Evolutionary conservation across 1,140 invertebrate species (phyloP).

Genomic region (Drosophila aff.): DNA sequence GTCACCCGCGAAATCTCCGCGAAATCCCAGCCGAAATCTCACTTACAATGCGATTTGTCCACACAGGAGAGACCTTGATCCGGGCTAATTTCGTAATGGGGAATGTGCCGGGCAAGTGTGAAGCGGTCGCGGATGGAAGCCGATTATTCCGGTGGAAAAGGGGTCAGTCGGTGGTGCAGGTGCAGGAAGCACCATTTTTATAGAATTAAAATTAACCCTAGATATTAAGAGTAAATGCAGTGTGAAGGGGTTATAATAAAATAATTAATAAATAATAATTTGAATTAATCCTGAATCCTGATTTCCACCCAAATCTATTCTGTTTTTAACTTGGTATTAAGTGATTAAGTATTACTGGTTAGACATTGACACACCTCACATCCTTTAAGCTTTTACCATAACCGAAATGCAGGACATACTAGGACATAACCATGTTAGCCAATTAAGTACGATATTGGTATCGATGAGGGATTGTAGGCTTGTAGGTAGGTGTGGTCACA

Average conservation of each 20-base stretch:
- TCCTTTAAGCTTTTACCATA: neutral
- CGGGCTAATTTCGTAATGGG: conserved; percentile 32
- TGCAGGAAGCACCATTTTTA: neutral
- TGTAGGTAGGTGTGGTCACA: neutral
- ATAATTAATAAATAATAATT: too few relatives aligned
- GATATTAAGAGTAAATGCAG: neutral
- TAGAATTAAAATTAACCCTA: neutral
- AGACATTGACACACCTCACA: neutral
- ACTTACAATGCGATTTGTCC: conserved; percentile 49
- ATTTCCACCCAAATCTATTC: too few relatives aligned
- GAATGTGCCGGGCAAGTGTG: conserved; percentile 11
- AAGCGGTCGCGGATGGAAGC: conserved; percentile 1
- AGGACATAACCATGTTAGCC: neutral
- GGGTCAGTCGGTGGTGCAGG: neutral
- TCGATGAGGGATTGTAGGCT: neutral
- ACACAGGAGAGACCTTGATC: conserved; percentile 17
- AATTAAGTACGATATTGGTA: neutral
- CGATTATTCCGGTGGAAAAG: neutral
- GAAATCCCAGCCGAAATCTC: conserved; percentile 42
- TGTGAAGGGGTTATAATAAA: too few relatives aligned
- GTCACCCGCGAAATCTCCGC: conserved; percentile 42
- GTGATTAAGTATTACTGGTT: too few relatives aligned
- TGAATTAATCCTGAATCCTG: too few relatives aligned
- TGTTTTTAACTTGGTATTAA: too few relatives aligned
- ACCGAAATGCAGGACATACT: neutral